These are phyloP conservation scores for Poecilia wingei DNA, from an alignment of 2,797 vertebrate genomes.

Conservation along the genomic window DNA sequence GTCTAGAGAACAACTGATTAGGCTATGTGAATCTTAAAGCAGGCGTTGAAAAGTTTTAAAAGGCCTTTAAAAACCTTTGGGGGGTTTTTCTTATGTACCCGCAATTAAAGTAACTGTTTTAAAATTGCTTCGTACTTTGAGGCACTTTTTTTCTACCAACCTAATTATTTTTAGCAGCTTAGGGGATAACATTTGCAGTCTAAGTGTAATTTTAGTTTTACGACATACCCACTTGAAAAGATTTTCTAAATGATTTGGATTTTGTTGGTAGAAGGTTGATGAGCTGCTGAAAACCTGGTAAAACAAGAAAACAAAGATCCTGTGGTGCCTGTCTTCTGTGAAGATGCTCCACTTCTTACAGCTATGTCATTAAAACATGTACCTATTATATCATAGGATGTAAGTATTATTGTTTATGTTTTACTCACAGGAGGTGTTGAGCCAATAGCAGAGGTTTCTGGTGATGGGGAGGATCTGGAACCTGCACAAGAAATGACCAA, in stretches of 20 bases:
- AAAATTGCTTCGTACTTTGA: not conserved
- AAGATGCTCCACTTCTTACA: not conserved
- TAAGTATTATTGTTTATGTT: not conserved
- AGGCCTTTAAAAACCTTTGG: not conserved
- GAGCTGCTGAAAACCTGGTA: not conserved
- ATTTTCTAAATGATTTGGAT: slow-evolving; percentile 2
- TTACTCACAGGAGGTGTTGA: slow-evolving; percentile 70
- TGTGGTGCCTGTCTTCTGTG: not conserved
- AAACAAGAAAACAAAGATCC: not conserved
- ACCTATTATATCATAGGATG: not conserved
- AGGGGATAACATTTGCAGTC: slow-evolving; percentile 6
- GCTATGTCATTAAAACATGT: not conserved
- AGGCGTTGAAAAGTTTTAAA: not conserved
- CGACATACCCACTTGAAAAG: not conserved
- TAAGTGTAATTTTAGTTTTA: slow-evolving; percentile 14
- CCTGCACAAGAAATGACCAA: slow-evolving; percentile 69
- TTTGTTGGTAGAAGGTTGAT: not conserved
- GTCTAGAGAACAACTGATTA: not conserved
- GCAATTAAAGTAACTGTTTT: slow-evolving; percentile 12
- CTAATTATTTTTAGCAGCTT: slow-evolving; percentile 26
- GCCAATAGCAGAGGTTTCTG: slow-evolving; percentile 75
- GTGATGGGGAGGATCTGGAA: slow-evolving; percentile 81
- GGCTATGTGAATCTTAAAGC: not conserved
- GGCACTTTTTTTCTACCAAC: not conserved
- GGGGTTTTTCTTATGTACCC: not conserved